Base-by-base conservation (phyloP, 2,113 vertebrate genomes). In the Phalacrocorax brasilianus region DNA sequence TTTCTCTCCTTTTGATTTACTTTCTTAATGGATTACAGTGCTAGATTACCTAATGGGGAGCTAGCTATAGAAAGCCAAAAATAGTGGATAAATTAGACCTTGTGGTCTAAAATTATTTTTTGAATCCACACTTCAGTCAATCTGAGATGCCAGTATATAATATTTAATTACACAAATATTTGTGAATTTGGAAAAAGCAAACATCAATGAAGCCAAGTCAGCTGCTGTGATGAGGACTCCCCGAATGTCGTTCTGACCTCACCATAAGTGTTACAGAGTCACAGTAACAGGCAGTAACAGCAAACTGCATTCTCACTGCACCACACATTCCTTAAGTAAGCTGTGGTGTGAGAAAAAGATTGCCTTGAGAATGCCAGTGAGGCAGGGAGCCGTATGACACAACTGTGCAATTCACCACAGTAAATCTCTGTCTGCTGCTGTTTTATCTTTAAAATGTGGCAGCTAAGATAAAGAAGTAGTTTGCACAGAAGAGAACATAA, bases 261-360 rank as follows among this genome's bases (percentile, higher is more conserved):
- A 35, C 18, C 7, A 0, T 40, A 20, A 38, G 8, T 1, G 0
- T 66, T 61, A 13, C 21, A 52, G 35, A 45, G n/a, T 58, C 28
- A 45, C 50, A 59, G 22, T 71, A 85, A 78, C 11, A 55, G n/a
- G 42, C 44, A 88, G 2, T 23, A 47, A 23, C 9, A 74, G 28
- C 17, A 63, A n/a, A 59, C 22, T 82, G 38, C 32, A 21, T 87
- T 78, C 56, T 88, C 14, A 44, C 30, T 66, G 30, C 18, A 9
- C 15, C 12, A 17, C 10, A 8, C 3, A 33, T 38, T 38, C 50
- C 33, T 81, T 81, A 74, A 45, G 6, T 56, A 74, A 44, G 32
- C 13, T 50, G 15, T 8, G 4, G 8, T 47, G 17, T 21, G 40
- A 76, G n/a, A 26, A 92, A 65, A 87, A 55, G 11, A 11, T 73